Conservation (phyloP, 2,797 vertebrate species). For the Decapterus maruadsi region DNA sequence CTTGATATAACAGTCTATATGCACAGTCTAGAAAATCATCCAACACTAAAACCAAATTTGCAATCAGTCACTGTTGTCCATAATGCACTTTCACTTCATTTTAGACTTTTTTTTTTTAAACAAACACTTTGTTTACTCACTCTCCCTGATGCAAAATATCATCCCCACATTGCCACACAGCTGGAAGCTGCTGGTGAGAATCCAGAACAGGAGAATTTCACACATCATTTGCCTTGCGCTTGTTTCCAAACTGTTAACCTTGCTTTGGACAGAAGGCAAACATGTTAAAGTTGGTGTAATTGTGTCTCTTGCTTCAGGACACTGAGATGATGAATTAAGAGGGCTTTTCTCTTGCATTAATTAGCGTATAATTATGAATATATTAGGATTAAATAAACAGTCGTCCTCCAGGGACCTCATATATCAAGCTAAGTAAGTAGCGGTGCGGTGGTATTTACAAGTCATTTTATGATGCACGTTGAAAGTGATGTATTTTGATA, state of each 20-base stretch:
- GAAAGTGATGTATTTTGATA: conserved; percentile 54
- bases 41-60: conserved; percentile 23
- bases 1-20: conserved; percentile 13
- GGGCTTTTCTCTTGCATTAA: conserved; percentile 81
- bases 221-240: conserved; percentile 73
- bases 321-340: conserved; percentile 79
- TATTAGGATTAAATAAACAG: conserved; percentile 84
- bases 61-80: conserved; percentile 14
- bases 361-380: conserved; percentile 86
- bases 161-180: conserved; percentile 45
- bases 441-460: conserved; percentile 68
- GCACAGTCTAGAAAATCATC: conserved; percentile 8
- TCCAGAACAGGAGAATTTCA: conserved; percentile 60
- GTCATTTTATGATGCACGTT: conserved; percentile 60
- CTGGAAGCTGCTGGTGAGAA: conserved; percentile 65
- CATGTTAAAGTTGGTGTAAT: conserved; percentile 83
- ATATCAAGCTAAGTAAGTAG: conserved; percentile 74
- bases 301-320: conserved; percentile 81
- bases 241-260: conserved; percentile 77
- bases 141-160: conserved; percentile 38
- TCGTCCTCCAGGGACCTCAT: conserved; percentile 74
- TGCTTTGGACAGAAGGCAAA: conserved; percentile 78
- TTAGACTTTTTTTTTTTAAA: not conserved
- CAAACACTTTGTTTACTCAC: conserved; percentile 9
- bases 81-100: conserved; percentile 32